Evolutionary conservation across 2,797 vertebrate species (phyloP).

Genomic region (Gallirallus australis): DNA sequence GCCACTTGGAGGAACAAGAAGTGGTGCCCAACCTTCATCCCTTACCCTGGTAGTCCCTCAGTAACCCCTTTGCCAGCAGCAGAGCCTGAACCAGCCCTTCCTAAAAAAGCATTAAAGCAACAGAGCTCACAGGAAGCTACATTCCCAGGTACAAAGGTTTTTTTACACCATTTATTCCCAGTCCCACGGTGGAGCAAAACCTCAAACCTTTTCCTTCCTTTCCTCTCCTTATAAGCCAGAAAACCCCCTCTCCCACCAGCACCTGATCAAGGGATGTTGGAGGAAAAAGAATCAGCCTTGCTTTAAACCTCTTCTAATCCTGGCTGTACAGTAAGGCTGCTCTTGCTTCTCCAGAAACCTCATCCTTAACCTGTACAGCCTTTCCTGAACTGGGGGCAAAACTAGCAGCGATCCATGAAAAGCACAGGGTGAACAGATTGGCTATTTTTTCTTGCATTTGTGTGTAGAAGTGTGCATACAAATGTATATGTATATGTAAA

Average conservation of each 20-base stretch:
- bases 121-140: background rate
- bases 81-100: background rate
- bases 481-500: background rate
- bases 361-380: background rate
- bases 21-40: background rate
- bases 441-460: background rate
- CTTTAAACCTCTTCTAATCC: background rate
- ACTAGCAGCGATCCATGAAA: background rate
- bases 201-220: background rate
- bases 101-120: background rate
- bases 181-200: accelerated
- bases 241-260: background rate
- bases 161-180: background rate
- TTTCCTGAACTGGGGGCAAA: background rate
- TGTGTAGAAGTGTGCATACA: background rate
- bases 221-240: background rate
- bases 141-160: background rate
- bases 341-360: background rate
- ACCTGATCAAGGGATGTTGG: background rate
- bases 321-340: background rate
- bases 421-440: background rate
- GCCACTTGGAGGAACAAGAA: background rate
- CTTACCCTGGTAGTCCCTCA: background rate
- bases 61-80: background rate
- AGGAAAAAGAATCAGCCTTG: background rate